phyloP scores from a whole-genome alignment of 1,140 invertebrate species.

The Vanessa atalanta region DNA sequence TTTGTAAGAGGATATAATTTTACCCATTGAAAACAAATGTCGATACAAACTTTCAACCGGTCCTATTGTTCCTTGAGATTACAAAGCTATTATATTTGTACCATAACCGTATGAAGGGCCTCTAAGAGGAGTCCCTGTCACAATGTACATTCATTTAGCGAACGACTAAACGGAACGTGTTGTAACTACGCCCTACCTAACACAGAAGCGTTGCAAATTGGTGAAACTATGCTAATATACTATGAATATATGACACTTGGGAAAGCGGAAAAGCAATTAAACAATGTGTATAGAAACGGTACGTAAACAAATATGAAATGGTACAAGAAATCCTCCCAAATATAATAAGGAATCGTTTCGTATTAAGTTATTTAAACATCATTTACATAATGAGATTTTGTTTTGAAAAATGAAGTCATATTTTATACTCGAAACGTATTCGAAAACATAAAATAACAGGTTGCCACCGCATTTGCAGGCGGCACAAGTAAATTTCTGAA shows the following conservation, averaged over 20 bases:
- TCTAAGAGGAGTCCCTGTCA: conserved; percentile 7
- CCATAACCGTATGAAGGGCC: conserved; percentile 46
- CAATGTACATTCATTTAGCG: conserved; percentile 27
- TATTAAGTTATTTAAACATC: neutral
- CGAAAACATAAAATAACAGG: conserved; percentile 39
- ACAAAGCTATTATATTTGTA: neutral
- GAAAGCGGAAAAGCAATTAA: conserved; percentile 41
- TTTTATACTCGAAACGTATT: conserved; percentile 35
- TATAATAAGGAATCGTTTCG: neutral
- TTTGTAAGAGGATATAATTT: no score
- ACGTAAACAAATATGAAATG: neutral
- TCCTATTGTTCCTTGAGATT: neutral
- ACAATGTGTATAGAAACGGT: conserved; percentile 19
- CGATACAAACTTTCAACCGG: neutral
- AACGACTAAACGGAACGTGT: conserved; percentile 31
- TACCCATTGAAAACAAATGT: neutral
- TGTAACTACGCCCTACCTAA: conserved; percentile 33
- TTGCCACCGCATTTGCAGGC: conserved; percentile 50
- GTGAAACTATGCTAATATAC: conserved; percentile 62
- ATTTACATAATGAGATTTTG: neutral
- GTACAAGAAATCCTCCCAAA: no score
- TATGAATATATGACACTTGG: conserved; percentile 38
- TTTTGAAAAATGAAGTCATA: conserved; percentile 31
- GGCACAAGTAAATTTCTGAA: conserved; percentile 53
- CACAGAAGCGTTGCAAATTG: conserved; percentile 58